These are phyloP conservation scores for Harlomillsia oculata DNA, from an alignment of 1,140 invertebrate genomes.

Conservation along the genomic window DNA sequence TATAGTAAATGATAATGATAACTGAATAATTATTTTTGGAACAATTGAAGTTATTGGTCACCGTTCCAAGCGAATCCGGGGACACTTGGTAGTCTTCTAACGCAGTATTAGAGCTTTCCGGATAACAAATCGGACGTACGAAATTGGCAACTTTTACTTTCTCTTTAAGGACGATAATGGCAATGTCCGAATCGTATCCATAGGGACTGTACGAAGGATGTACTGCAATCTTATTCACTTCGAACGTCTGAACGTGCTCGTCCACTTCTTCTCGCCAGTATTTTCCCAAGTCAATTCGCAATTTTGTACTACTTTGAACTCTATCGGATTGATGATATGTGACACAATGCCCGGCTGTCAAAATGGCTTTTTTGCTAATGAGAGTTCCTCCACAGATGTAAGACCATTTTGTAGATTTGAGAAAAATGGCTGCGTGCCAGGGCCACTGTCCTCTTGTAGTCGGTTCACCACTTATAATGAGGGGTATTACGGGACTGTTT, in stretches of 20 bases:
- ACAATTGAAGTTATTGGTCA: conserved; percentile 3
- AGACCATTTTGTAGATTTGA: not conserved
- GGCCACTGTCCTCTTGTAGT: conserved; percentile 18
- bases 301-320: too few species aligned
- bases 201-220: conserved; percentile 30
- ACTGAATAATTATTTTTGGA: not conserved
- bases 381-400: conserved; percentile 26
- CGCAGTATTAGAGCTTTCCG: conserved; percentile 16
- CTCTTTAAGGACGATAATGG: conserved; percentile 22
- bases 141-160: conserved; percentile 20
- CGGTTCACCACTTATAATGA: conserved; percentile 17
- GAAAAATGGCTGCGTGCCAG: conserved; percentile 22
- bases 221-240: conserved; percentile 17
- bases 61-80: conserved; percentile 26
- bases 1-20: not conserved
- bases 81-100: conserved; percentile 29
- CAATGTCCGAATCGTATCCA: conserved; percentile 33
- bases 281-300: conserved; percentile 30
- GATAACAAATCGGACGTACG: conserved; percentile 35
- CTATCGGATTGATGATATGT: conserved; percentile 12
- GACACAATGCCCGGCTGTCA: conserved; percentile 33
- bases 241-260: conserved; percentile 23
- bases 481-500: conserved; percentile 8
- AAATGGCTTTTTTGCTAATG: conserved; percentile 4
- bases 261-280: conserved; percentile 20